These are phyloP conservation scores for Tinea pellionella DNA, from an alignment of 2,888 invertebrate species.

Conservation along the genomic window DNA sequence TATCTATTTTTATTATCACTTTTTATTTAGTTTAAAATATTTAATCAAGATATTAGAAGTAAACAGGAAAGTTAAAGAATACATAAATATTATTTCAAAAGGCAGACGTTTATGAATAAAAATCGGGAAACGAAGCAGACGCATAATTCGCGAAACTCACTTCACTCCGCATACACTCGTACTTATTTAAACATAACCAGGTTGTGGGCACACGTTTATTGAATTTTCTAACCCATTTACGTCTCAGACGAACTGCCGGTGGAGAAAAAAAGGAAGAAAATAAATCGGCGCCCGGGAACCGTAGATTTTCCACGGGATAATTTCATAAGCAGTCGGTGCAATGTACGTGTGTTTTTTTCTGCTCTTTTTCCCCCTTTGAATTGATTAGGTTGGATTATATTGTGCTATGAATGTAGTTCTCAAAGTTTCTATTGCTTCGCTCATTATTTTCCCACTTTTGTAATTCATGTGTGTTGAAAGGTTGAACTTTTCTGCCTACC, in stretches of 20 bases:
- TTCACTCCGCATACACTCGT: constrained; percentile 35
- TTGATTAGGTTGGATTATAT: constrained; percentile 63
- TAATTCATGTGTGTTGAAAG: not conserved
- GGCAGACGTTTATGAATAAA: constrained; percentile 1
- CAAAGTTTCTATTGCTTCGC: not conserved
- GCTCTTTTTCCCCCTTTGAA: constrained; percentile 59
- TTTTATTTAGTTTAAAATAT: not conserved
- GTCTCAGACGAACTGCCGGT: constrained; percentile 52
- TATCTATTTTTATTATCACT: too few relatives aligned
- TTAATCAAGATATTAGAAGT: not conserved
- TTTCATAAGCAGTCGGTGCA: constrained; percentile 57
- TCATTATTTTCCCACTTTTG: not conserved
- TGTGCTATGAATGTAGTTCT: constrained; percentile 52
- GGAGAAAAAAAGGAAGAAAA: constrained; percentile 30
- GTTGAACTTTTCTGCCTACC: too few relatives aligned
- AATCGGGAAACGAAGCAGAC: constrained; percentile 1
- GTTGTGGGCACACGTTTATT: constrained; percentile 50
- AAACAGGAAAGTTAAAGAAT: not conserved
- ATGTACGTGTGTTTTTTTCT: constrained; percentile 48
- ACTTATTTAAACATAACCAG: constrained; percentile 54
- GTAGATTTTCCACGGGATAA: constrained; percentile 62
- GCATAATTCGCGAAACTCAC: constrained; percentile 17
- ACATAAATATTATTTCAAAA: not conserved
- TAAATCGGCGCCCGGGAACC: constrained; percentile 24
- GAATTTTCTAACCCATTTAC: constrained; percentile 71